Evolutionary conservation across 2,113 vertebrate genomes (phyloP), one percentile per base, ranked within the genome.

Genomic region (Leptodactylus fuscus): DNA sequence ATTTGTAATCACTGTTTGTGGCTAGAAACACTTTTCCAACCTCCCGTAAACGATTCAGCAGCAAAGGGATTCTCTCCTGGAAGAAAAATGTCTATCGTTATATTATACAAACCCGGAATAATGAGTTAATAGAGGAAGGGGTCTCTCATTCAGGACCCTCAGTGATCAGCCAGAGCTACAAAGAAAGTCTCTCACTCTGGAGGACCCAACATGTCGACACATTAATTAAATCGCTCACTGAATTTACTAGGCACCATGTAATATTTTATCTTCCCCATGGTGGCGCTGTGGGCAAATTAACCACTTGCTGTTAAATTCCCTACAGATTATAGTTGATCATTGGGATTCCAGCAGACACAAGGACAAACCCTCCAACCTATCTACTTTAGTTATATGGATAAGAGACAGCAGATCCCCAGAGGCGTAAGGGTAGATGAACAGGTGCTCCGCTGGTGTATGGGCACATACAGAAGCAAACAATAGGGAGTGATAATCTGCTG

Each of bases 1-100:
- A 96, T 87, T 0, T 92, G 88, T 94, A 97, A 90, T 96, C 92
- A 1, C 97, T 96, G 90, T 92, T 97, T 76, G 96, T 97, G 73
- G 94, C 96, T 38, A 96, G 88, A 87, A 98, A 97, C 49, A 97
- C 89, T 83, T 97, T 97, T 29, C 94, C 96, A n/a, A 92, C 93
- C 11, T 93, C 90, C 88, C 93, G 97, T 88, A 96, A 93, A 75
- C 94, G 94, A 11, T 84, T 93, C 87, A 96, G 88, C 10, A 97
- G 90, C 10, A 94, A 34, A 0, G 94, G 90, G 32, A 96, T 91
- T 1, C 91, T 90, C 24, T 92, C 91, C 93, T 96, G 88, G 27
- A 0, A 0, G n/a, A 38, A 69, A 16, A 3, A n/a, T n/a, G n/a
- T n/a, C n/a, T n/a, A n/a, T n/a, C n/a, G n/a, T n/a, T n/a, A n/a